These are phyloP conservation scores for Urocitellus parryii DNA, from an alignment of 2,113 vertebrate genomes.

Conservation along the genomic window DNA sequence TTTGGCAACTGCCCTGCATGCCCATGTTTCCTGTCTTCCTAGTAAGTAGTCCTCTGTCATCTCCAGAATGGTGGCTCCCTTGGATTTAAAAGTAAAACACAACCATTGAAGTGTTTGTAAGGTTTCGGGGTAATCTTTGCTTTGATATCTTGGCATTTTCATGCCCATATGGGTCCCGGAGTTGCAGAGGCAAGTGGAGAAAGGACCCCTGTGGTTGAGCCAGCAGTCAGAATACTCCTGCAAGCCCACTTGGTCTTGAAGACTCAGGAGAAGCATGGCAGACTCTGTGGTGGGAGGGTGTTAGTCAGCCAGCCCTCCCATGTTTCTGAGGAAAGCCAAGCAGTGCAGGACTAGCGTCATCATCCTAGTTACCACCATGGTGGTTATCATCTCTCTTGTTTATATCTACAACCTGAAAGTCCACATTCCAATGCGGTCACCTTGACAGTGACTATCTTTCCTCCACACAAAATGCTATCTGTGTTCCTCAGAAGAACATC, in stretches of 20 bases:
- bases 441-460: not conserved
- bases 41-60: not conserved
- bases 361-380: not conserved
- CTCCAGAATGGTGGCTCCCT: not conserved
- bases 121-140: not conserved
- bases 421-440: not conserved
- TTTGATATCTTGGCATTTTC: not conserved
- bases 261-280: not conserved
- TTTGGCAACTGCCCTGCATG: not conserved
- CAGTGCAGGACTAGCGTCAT: no score
- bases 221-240: not conserved
- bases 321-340: not conserved
- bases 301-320: not conserved
- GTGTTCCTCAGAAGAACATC: not conserved
- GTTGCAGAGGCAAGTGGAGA: not conserved
- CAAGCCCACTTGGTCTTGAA: not conserved
- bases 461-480: not conserved
- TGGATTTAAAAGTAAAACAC: slow-evolving; percentile 1
- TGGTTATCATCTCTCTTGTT: not conserved
- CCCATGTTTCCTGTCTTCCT: not conserved
- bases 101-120: not conserved
- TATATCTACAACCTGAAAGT: not conserved
- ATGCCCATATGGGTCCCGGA: not conserved
- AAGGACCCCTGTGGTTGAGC: not conserved
- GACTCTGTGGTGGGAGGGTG: not conserved